phyloP scores from a whole-genome alignment of 2,113 vertebrate genomes.

The Psilopogon haemacephalus region DNA sequence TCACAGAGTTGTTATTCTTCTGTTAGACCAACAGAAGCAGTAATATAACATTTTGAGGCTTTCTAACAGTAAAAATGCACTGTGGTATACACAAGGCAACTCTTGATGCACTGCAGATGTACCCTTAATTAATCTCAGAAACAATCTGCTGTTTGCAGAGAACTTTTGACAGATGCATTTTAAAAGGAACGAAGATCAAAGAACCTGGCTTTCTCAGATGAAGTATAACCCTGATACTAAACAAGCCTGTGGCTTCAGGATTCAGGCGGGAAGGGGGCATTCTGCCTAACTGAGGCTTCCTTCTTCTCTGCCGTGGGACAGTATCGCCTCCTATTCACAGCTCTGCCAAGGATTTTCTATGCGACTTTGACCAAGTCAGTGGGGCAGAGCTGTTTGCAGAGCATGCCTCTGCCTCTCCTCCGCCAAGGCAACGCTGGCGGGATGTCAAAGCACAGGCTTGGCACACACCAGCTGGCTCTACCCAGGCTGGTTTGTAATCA shows the following conservation, averaged over 20 bases:
- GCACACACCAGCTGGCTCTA: background rate
- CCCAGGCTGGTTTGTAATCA: background rate
- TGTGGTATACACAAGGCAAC: background rate
- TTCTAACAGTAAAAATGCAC: background rate
- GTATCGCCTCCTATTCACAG: background rate
- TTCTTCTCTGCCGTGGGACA: background rate
- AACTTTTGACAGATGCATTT: background rate
- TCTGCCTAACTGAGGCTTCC: background rate
- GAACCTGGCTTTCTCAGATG: background rate
- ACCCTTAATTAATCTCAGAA: constrained; percentile 17
- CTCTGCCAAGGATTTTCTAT: background rate
- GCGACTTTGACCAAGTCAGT: background rate
- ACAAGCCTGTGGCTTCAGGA: background rate
- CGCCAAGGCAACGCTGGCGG: constrained; percentile 1
- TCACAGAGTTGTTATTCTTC: background rate
- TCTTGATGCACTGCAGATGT: constrained; percentile 35
- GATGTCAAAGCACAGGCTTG: background rate
- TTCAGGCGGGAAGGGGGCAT: background rate
- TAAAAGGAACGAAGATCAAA: background rate
- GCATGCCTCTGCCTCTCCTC: background rate
- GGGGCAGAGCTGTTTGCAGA: constrained; percentile 29
- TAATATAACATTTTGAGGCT: background rate
- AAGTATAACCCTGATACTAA: background rate
- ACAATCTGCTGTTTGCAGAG: background rate
- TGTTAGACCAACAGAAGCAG: background rate